Evolutionary conservation across 2,888 invertebrate genomes (phyloP), one percentile per base, ranked within the genome.

Genomic region (Aspidapion aeneum): DNA sequence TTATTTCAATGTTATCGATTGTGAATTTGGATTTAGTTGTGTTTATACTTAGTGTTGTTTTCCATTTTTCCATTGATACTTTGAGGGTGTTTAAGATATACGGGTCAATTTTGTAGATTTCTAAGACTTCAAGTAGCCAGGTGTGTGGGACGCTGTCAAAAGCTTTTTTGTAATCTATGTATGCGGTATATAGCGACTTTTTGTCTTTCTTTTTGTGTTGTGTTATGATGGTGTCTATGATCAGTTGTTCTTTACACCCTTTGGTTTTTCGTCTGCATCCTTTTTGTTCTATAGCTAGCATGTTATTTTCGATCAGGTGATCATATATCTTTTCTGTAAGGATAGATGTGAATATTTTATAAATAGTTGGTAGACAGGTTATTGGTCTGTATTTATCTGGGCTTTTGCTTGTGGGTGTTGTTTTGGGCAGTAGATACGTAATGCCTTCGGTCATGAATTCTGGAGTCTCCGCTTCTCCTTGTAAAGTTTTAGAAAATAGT

Each of bases 131-230:
- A 16, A 51, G 5, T 1, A 60, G 21, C 60, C 60, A 60, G 1
- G 7, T 18, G 18, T 60, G 60, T 18, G 60, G 55, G 1, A 60
- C 35, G 9, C 54, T 35, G 17, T 59, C 59, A 21, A 59, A 59
- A 1, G 52, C 59, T 18, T 59, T 54, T 1, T 22, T n/a, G 17
- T 52, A 60, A 18, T 54, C 60, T 1, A 60, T 54, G 21, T 50
- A 60, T 5, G 22, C 54, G n/a, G n/a, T n/a, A 51, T 60, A 1
- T 49, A 21, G 1, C 52, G 1, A 22, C 55, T 60, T 54, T 55
- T 18, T 1, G 22, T 21, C 17, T 5, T 18, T 9, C 2, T 21
- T n/a, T 22, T 7, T 9, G 60, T 54, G 35, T 12, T 18, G 21
- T 1, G 21, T 54, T 2, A 60, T 9, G 7, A 60, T 21, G 12